Conservation (phyloP, 2,888 invertebrate genomes). For the Cotesia congregata region DNA sequence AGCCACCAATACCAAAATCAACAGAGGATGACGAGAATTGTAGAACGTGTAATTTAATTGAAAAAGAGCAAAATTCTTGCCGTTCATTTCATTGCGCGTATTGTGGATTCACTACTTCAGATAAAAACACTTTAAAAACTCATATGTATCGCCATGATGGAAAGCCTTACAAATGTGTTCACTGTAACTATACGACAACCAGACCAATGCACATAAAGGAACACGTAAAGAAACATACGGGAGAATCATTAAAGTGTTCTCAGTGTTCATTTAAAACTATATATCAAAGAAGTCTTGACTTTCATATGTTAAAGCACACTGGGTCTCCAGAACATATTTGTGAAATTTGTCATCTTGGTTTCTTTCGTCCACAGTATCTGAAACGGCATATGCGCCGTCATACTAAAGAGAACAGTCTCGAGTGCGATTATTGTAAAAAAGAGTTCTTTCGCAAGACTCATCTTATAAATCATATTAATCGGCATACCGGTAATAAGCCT, state of each 20-base stretch:
- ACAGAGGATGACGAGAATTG: too few relatives aligned
- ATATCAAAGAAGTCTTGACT: not conserved
- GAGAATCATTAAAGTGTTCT: not conserved
- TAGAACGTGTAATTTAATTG: too few relatives aligned
- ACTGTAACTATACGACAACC: not conserved
- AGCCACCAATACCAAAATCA: too few relatives aligned
- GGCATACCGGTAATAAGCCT: not conserved
- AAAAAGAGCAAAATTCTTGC: too few relatives aligned
- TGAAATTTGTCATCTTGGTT: not conserved
- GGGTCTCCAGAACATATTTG: not conserved
- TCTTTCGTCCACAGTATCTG: not conserved
- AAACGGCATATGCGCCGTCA: not conserved
- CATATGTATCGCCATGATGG: not conserved
- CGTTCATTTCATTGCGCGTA: too few relatives aligned
- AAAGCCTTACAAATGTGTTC: not conserved
- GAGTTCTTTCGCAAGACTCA: not conserved
- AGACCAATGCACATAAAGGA: not conserved
- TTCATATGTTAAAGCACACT: not conserved
- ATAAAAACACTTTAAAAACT: not conserved
- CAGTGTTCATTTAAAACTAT: not conserved
- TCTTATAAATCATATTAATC: not conserved
- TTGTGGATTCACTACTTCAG: not conserved
- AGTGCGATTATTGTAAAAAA: not conserved
- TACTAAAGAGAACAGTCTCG: not conserved
- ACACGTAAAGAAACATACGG: not conserved